Evolutionary conservation across 2,888 invertebrate species (phyloP).

Genomic region (Hirtodrosophila duncani): DNA sequence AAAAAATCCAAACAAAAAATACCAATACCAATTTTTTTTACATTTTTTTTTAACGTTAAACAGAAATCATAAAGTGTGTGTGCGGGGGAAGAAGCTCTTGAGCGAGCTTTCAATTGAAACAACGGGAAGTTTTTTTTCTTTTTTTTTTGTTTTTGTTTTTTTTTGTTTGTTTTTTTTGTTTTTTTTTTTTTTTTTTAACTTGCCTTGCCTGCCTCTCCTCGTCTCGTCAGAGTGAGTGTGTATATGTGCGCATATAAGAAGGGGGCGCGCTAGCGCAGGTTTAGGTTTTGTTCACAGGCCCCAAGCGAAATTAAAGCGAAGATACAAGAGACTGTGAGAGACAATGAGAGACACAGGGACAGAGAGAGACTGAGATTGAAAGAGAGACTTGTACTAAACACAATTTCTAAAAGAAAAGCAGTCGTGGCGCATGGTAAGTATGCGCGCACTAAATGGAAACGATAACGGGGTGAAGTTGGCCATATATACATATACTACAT

Average conservation of each 20-base stretch:
- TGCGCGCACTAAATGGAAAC: slow-evolving; percentile 62
- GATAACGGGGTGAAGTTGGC: slow-evolving; percentile 65
- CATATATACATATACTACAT: slow-evolving; percentile 17
- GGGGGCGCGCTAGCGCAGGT: slow-evolving; percentile 17
- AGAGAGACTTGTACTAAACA: slow-evolving; percentile 30
- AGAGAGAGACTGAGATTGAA: slow-evolving; percentile 30
- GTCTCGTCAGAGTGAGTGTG: slow-evolving; percentile 1
- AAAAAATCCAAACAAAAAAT: slow-evolving; percentile 45
- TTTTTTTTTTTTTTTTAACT: slow-evolving; percentile 18
- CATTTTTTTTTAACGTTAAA: slow-evolving; percentile 59
- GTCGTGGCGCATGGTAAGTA: slow-evolving; percentile 74
- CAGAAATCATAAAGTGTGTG: slow-evolving; percentile 7
- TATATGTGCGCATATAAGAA: slow-evolving; percentile 6
- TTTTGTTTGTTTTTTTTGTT: slow-evolving; percentile 3
- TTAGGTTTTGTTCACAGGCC: slow-evolving; percentile 20
- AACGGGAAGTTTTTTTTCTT: slow-evolving; percentile 40
- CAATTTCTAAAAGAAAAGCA: slow-evolving; percentile 24
- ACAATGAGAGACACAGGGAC: slow-evolving; percentile 26
- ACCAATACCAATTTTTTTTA: slow-evolving; percentile 48
- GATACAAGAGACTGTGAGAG: slow-evolving; percentile 28
- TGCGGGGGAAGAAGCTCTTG: slow-evolving; percentile 17
- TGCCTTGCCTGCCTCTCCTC: slow-evolving; percentile 20
- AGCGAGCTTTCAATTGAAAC: slow-evolving; percentile 5
- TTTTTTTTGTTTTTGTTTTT: not conserved
- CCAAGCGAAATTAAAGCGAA: slow-evolving; percentile 26